Base-by-base conservation (phyloP, 2,113 vertebrate species). In the Perccottus glenii region DNA sequence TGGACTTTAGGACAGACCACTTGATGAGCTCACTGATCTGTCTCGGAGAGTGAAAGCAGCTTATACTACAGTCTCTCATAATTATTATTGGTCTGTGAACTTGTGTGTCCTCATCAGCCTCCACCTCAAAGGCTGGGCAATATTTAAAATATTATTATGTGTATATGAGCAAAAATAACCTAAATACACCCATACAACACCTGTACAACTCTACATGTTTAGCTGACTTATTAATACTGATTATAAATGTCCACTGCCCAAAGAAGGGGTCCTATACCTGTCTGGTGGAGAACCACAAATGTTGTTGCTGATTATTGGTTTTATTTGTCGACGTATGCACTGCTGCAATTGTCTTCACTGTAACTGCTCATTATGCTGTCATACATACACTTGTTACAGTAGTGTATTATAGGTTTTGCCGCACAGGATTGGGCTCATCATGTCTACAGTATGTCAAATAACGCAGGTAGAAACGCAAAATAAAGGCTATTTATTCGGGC, bases 1-100 rank as follows among this genome's bases (percentile, higher is more conserved):
- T 73, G 2, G 6, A 63, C 60, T 77, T 60, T 19, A 46, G 80
- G 84, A 77, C 33, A 60, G 60, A 49, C 56, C 50, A 65, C 58
- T 73, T 51, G 82, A 90, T 88, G 66, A 80, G 85, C 57, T 77
- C 78, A 64, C 48, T 47, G 76, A 71, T 48, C 64, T 68, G 38
- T 9, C 15, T 11, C 38, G 6, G 14, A 78, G 70, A 88, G 65
- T 68, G 51, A 48, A 57, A 61, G 58, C 42, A 7, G 9, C 16
- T 67, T n/a, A 51, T 42, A 44, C 57, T 59, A 46, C 68, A 70
- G 66, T 67, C 19, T 19, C 10, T 36, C 27, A 40, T 50, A 27
- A 27, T 27, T 27, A 3, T 27, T 27, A 11, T 33, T 5, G 6
- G 50, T 9, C 27, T 33, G 51, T n/a, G 51, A 53, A 14, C 49